Base-by-base conservation (phyloP, 35 echinoderm and acorn worm genomes). In the Amphiura filiformis region DNA sequence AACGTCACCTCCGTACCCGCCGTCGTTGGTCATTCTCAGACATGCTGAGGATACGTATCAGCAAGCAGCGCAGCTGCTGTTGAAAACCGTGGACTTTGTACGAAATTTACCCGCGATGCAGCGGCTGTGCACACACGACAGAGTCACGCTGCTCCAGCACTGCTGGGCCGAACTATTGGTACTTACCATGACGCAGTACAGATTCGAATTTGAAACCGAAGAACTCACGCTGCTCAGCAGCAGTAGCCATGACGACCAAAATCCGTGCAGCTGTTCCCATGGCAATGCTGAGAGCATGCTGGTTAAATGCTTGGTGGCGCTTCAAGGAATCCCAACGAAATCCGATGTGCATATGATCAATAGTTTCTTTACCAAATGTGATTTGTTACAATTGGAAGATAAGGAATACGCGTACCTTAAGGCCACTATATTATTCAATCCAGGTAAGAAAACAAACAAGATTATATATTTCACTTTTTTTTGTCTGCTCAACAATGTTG, bases 351-450 rank as follows among this genome's bases (percentile, higher is more conserved):
- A 99, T 56, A 93, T 87, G 42, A 91, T 99, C 65, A 92, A 99
- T 70, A 92, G 85, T 31, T 99, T 99, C 87, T 94, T 99, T 84
- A 88, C 75, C 35, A 92, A 94, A 76, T 99, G 96, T 87, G 89
- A 99, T 41, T 79, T 86, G 78, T 86, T 99, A 90, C 34, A 89
- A 61, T 81, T 99, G 4, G 96, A 99, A 57, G 96, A 99, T 88
- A 99, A 99, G 79, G 96, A 95, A 94, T 95, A 92, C 80, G 96
- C 96, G 36, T 99, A 95, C 80, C 87, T 98, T 40, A 91, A 98
- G 91, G 78, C 93, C 42, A 92, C 92, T 26, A 98, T 98, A 81
- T 94, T 94, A 47, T 94, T 98, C 83, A 98, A 93, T 90, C 93
- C 96, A 94, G 96, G 96, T 98, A 92, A 89, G 93, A 82, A n/a